Conservation (phyloP, 2,113 vertebrate species). For the Alectura lathami region DNA sequence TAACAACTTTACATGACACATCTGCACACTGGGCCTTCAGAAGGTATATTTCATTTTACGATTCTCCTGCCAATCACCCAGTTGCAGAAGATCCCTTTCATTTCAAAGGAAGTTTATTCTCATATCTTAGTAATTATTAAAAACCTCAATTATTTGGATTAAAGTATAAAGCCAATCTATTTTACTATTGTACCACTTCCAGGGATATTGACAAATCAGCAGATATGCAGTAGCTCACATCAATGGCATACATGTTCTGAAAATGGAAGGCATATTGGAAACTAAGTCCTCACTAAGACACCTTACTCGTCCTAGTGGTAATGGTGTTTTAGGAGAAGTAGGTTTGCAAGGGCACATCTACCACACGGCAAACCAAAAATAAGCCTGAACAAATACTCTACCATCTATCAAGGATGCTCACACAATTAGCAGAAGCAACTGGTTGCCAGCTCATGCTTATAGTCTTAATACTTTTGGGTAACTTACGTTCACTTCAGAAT, state of each 20-base stretch:
- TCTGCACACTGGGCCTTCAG: conserved; percentile 5
- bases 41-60: background rate
- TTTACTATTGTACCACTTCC: background rate
- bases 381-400: background rate
- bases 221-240: background rate
- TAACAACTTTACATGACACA: conserved; percentile 10
- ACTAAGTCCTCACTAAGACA: background rate
- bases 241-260: background rate
- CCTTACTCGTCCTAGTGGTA: background rate
- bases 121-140: background rate
- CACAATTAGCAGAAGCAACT: background rate
- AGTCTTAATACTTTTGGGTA: background rate
- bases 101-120: background rate
- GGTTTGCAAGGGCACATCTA: background rate
- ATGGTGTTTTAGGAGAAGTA: background rate
- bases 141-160: background rate
- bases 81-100: background rate
- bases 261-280: background rate
- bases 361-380: background rate
- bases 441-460: background rate
- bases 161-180: background rate
- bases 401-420: background rate
- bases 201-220: background rate
- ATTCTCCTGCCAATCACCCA: background rate
- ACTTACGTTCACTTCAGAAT: background rate